Conservation (phyloP, 2,888 invertebrate genomes). For the Bombyx huttoni region DNA sequence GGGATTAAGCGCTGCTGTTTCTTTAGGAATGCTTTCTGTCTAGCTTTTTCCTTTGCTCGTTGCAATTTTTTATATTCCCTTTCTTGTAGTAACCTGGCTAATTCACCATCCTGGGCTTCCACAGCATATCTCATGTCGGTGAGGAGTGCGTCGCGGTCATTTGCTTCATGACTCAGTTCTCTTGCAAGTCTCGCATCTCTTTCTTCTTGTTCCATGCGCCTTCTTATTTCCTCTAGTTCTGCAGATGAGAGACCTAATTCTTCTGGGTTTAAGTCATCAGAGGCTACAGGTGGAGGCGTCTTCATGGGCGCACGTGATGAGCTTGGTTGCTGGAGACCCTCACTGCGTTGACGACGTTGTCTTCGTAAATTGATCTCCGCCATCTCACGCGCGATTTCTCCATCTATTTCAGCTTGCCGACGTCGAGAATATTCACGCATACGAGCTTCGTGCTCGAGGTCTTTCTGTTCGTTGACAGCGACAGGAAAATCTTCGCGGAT, state of each 20-base stretch:
- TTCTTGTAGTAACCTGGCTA: conserved; percentile 56
- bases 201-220: conserved; percentile 56
- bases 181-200: conserved; percentile 52
- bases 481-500: conserved; percentile 65
- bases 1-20: conserved; percentile 49
- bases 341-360: conserved; percentile 40
- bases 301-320: conserved; percentile 37
- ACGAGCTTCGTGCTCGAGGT: conserved; percentile 50
- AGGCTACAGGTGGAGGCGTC: conserved; percentile 15
- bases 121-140: conserved; percentile 64
- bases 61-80: conserved; percentile 63
- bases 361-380: conserved; percentile 58
- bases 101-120: conserved; percentile 61
- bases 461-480: conserved; percentile 54
- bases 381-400: conserved; percentile 60
- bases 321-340: conserved; percentile 40
- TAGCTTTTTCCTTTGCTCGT: conserved; percentile 58
- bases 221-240: conserved; percentile 52
- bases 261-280: conserved; percentile 35
- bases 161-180: conserved; percentile 47
- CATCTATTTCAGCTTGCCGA: conserved; percentile 59
- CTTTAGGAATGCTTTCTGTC: conserved; percentile 57
- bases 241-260: conserved; percentile 50
- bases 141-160: conserved; percentile 44
- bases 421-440: conserved; percentile 43